phyloP scores from a whole-genome alignment of 1,140 invertebrate species.

The Artemia franciscana region DNA sequence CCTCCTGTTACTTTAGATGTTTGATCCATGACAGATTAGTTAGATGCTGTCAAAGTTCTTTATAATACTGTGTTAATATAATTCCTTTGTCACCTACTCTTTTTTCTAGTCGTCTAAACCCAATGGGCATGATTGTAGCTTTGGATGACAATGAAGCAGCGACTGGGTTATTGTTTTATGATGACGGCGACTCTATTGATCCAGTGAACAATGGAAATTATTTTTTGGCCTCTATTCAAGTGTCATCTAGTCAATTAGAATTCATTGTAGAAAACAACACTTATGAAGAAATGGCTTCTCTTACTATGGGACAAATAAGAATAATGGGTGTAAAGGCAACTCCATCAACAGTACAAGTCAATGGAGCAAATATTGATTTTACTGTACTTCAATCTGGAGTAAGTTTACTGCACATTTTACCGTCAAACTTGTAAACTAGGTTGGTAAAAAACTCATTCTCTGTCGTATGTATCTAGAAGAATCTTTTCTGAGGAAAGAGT shows the following conservation, averaged over 20 bases:
- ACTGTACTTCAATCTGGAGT: not conserved
- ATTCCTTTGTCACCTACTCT: too few relatives aligned
- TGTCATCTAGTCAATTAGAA: not conserved
- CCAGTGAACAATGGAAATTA: not conserved
- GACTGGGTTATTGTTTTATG: slow-evolving; percentile 19
- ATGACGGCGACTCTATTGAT: slow-evolving; percentile 19
- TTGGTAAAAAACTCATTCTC: too few relatives aligned
- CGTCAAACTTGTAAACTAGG: too few relatives aligned
- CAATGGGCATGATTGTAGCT: slow-evolving; percentile 18
- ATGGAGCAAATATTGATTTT: not conserved
- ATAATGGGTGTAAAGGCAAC: slow-evolving; percentile 7
- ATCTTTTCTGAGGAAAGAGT: too few relatives aligned
- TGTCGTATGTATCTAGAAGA: too few relatives aligned
- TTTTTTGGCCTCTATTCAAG: not conserved
- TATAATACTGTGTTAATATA: too few relatives aligned
- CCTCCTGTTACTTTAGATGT: too few relatives aligned
- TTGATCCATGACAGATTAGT: too few relatives aligned
- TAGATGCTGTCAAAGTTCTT: too few relatives aligned
- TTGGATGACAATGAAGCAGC: slow-evolving; percentile 15
- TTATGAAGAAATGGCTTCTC: slow-evolving; percentile 8
- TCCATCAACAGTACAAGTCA: slow-evolving; percentile 2
- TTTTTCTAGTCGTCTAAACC: slow-evolving; percentile 17
- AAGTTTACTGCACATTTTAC: too few relatives aligned
- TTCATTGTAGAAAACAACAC: slow-evolving; percentile 9
- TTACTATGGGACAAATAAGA: slow-evolving; percentile 6